A percentile compares a stretch with the other conserved stretches of the same genome.
These are phyloP conservation scores for Oryzias woworae DNA, from an alignment of 2,113 vertebrate species.

Conservation along the genomic window DNA sequence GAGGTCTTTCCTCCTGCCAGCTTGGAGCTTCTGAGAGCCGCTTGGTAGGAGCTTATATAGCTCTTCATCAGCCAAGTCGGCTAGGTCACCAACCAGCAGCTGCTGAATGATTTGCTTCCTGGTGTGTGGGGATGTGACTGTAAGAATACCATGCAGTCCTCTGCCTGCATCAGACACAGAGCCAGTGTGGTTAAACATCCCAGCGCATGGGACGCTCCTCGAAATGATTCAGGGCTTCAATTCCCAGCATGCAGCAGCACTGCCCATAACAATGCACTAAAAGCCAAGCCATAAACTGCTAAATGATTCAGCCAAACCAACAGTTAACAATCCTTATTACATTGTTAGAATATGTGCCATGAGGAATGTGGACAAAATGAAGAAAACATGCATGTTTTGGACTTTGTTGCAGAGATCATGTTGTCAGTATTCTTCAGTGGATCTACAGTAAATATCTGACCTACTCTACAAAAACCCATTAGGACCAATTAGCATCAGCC, in stretches of 20 bases:
- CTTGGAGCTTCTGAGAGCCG: conserved; percentile 29
- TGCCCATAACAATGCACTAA: conserved; percentile 10
- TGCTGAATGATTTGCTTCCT: conserved; percentile 73
- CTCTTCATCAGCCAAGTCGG: conserved; percentile 74
- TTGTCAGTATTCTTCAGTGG: conserved; percentile 48
- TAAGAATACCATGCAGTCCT: conserved; percentile 54
- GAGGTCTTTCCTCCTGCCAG: conserved; percentile 40
- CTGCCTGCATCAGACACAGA: conserved; percentile 76
- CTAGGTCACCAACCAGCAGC: conserved; percentile 74
- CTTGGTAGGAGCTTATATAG: conserved; percentile 70
- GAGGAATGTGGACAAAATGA: conserved; percentile 35
- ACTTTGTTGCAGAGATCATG: conserved; percentile 29
- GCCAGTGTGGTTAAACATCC: conserved; percentile 53
- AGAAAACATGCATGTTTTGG: conserved; percentile 47
- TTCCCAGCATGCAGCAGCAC: conserved; percentile 41
- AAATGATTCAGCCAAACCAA: conserved; percentile 16
- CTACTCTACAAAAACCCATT: conserved; percentile 20
- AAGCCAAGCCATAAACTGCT: conserved; percentile 38
- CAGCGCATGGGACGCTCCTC: conserved; percentile 9
- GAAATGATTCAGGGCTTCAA: conserved; percentile 5
- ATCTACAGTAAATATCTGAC: conserved; percentile 21
- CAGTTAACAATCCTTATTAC: conserved; percentile 22
- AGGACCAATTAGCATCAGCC: conserved; percentile 29
- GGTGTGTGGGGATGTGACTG: conserved; percentile 57
- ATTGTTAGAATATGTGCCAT: conserved; percentile 37